Conservation (phyloP, 1,140 invertebrate genomes). For the Ips nitidus region DNA sequence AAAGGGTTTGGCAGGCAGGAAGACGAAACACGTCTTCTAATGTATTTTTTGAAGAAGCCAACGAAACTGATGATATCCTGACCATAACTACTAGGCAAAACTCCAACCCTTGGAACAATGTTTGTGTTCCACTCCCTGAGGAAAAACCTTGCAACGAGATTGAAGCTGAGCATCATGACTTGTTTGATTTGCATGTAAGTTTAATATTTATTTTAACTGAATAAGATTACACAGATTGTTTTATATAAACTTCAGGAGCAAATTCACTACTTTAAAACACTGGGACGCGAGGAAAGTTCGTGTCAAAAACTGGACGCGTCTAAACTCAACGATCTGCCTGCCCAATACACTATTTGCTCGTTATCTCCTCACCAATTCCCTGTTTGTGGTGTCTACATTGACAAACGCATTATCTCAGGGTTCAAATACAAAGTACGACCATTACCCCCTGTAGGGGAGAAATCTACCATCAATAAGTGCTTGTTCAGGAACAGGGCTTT, state of each 20-base stretch:
- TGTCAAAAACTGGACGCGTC: conserved; percentile 57
- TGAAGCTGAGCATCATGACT: conserved; percentile 32
- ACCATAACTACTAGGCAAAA: conserved; percentile 25
- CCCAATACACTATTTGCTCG: conserved; percentile 62
- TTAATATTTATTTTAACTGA: not conserved
- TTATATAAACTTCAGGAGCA: too few relatives aligned
- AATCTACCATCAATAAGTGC: conserved; percentile 47
- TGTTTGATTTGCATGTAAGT: conserved; percentile 35
- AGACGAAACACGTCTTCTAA: conserved; percentile 36
- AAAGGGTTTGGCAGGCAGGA: conserved; percentile 43
- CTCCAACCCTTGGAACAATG: conserved; percentile 17
- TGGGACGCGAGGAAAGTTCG: not conserved
- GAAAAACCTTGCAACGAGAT: conserved; percentile 34
- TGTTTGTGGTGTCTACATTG: conserved; percentile 72
- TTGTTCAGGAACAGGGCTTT: conserved; percentile 66
- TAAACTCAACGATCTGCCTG: conserved; percentile 63
- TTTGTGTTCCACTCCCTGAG: conserved; percentile 31
- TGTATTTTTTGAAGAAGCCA: conserved; percentile 43
- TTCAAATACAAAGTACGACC: conserved; percentile 74
- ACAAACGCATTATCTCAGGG: conserved; percentile 69
- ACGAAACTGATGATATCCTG: conserved; percentile 41
- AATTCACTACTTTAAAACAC: too few relatives aligned
- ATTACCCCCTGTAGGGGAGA: conserved; percentile 51
- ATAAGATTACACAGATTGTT: not conserved
- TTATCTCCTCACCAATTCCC: conserved; percentile 67